A percentile compares a stretch with the other conserved stretches of the same genome.
Evolutionary conservation across 2,113 vertebrate species (phyloP).

Genomic region (Girardinichthys multiradiatus): DNA sequence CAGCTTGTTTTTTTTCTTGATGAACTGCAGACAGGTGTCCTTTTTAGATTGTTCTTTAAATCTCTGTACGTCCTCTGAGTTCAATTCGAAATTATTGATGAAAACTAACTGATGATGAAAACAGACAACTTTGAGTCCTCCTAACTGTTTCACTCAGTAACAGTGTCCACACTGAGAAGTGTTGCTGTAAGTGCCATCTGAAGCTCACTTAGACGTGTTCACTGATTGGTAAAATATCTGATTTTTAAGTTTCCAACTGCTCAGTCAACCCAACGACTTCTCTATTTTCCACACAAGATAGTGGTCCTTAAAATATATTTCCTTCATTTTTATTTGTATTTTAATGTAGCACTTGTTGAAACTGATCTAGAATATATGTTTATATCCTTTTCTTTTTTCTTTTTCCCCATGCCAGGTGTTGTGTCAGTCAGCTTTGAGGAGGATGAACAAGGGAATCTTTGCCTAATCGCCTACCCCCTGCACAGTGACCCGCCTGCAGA

Average conservation of each 20-base stretch:
- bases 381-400: constrained; percentile 33
- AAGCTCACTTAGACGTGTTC: not conserved
- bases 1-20: too few relatives aligned
- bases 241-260: not conserved
- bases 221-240: not conserved
- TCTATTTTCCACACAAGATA: not conserved
- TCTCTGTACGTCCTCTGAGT: too few relatives aligned
- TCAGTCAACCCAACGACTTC: not conserved
- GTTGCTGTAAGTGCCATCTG: too few relatives aligned
- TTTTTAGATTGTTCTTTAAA: too few relatives aligned
- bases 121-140: too few relatives aligned
- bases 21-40: too few relatives aligned
- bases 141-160: not conserved
- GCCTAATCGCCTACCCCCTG: constrained; percentile 94
- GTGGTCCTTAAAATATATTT: not conserved
- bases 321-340: not conserved
- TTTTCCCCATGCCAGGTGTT: constrained; percentile 80
- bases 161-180: not conserved
- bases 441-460: constrained; percentile 93
- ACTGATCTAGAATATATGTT: constrained; percentile 8
- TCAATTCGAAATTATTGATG: too few relatives aligned
- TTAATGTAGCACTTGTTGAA: not conserved
- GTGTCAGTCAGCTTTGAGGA: constrained; percentile 97
- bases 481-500: constrained; percentile 87
- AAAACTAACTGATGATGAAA: too few relatives aligned